A percentile compares a stretch with the other conserved stretches of the same genome.
Evolutionary conservation across 2,113 vertebrate species (phyloP).

Genomic region (Cyprinodon brontotheroides): DNA sequence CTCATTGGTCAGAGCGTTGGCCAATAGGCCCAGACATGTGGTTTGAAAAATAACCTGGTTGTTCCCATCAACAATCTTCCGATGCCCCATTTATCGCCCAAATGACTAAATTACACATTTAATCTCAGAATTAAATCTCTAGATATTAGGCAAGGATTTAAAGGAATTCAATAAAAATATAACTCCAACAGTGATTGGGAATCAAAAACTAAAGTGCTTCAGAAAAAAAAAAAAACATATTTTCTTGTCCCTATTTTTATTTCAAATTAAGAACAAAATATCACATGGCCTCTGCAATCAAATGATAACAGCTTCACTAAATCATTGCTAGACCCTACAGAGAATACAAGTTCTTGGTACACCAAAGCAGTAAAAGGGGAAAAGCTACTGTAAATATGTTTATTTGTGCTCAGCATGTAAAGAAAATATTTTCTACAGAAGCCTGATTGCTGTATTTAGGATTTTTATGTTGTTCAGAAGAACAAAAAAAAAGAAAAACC

Average conservation of each 20-base stretch:
- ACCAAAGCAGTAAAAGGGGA: background rate
- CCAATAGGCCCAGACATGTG: too few species aligned
- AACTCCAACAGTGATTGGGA: background rate
- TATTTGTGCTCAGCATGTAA: background rate
- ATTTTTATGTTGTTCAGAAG: background rate
- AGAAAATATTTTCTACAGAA: background rate
- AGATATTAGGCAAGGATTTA: too few species aligned
- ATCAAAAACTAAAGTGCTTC: background rate
- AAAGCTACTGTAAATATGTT: background rate
- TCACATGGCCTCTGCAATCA: background rate
- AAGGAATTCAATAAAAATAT: too few species aligned
- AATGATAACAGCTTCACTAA: background rate
- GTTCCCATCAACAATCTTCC: too few species aligned
- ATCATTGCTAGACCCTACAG: background rate
- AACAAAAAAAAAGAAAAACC: too few species aligned
- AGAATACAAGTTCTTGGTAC: too few species aligned
- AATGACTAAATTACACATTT: too few species aligned
- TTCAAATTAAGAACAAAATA: background rate
- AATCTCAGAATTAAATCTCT: too few species aligned
- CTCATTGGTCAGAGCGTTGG: too few species aligned
- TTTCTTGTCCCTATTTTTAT: background rate
- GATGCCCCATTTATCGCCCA: too few species aligned
- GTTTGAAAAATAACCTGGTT: too few species aligned
- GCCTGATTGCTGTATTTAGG: background rate
- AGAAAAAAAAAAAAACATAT: background rate